Conservation (phyloP, 2,888 invertebrate species). For the Noctua janthe region DNA sequence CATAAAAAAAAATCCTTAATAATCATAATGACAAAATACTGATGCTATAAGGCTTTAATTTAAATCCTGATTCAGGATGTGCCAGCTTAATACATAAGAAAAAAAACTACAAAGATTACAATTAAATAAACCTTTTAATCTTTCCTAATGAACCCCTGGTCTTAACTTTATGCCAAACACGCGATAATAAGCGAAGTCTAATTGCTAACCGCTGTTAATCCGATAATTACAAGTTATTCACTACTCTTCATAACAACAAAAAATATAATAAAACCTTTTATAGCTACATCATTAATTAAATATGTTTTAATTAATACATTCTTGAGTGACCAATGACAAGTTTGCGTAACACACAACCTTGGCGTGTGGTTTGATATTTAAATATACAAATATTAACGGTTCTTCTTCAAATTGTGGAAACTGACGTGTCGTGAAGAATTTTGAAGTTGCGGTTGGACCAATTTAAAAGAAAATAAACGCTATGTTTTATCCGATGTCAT, state of each 20-base stretch:
- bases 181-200: constrained; percentile 23
- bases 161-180: constrained; percentile 24
- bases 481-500: background rate
- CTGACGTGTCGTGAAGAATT: background rate
- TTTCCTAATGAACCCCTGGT: constrained; percentile 17
- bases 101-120: background rate
- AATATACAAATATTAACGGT: constrained; percentile 51
- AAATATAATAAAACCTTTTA: constrained; percentile 34
- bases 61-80: background rate
- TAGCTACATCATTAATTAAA: constrained; percentile 49
- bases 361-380: constrained; percentile 50
- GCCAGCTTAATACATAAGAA: background rate
- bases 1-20: background rate
- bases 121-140: constrained; percentile 10
- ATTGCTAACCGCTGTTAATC: constrained; percentile 47
- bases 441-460: background rate
- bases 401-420: constrained; percentile 34
- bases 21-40: background rate
- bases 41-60: background rate
- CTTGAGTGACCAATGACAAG: constrained; percentile 57
- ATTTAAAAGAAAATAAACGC: background rate
- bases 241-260: constrained; percentile 8
- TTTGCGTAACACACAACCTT: constrained; percentile 66
- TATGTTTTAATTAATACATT: constrained; percentile 62
- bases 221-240: constrained; percentile 49